phyloP scores from a whole-genome alignment of 2,888 invertebrate genomes.

The Holacanthella duospinosa region DNA sequence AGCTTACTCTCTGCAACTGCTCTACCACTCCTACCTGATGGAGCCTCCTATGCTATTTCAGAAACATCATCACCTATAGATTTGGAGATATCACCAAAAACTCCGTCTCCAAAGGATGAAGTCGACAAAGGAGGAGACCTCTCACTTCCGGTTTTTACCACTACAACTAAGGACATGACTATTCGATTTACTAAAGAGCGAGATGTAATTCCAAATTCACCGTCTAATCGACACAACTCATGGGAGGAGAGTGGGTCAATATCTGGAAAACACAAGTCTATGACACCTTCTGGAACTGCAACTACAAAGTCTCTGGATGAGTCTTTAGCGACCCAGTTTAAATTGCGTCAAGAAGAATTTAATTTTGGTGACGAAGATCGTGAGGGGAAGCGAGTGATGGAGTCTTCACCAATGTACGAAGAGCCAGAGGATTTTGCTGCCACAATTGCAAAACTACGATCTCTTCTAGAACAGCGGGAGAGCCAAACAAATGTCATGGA shows the following conservation, averaged over 20 bases:
- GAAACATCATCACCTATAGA: neutral
- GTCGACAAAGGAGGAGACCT: neutral
- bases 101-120: neutral
- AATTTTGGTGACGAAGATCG: neutral
- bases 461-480: slow-evolving; percentile 51
- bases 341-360: slow-evolving; percentile 18
- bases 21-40: slow-evolving; percentile 32
- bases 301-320: slow-evolving; percentile 23
- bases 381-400: neutral
- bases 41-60: slow-evolving; percentile 10
- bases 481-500: slow-evolving; percentile 30
- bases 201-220: neutral
- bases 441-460: slow-evolving; percentile 58
- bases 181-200: neutral
- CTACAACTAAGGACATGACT: neutral
- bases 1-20: slow-evolving; percentile 31
- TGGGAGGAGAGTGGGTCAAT: slow-evolving; percentile 25
- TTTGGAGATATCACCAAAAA: neutral
- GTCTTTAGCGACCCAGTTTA: slow-evolving; percentile 3
- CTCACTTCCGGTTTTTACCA: too few species aligned
- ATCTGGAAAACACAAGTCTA: too few species aligned
- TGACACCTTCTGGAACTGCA: slow-evolving; percentile 4
- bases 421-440: slow-evolving; percentile 61
- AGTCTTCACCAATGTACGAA: slow-evolving; percentile 55
- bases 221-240: slow-evolving; percentile 25